Evolutionary conservation across 2,888 invertebrate genomes (phyloP).

Genomic region (Chesias legatella): DNA sequence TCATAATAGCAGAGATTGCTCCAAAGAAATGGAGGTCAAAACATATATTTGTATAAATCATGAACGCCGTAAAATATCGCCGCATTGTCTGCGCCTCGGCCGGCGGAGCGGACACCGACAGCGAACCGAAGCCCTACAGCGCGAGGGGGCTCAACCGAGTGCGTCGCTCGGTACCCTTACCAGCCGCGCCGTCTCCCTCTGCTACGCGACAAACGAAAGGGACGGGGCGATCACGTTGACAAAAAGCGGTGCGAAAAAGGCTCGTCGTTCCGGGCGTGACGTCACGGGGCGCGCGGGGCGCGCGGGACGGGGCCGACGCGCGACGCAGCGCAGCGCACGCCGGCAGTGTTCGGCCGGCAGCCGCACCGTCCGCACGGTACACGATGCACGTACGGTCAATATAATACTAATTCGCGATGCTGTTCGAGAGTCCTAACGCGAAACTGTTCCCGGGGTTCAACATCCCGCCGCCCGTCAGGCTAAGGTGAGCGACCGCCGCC

Average conservation of each 20-base stretch:
- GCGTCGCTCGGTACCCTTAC: conserved; percentile 34
- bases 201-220: conserved; percentile 23
- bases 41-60: conserved; percentile 23
- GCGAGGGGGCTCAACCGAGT: conserved; percentile 36
- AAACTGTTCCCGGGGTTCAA: conserved; percentile 85
- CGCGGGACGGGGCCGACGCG: conserved; percentile 15
- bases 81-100: conserved; percentile 24
- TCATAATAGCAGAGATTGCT: too few species aligned
- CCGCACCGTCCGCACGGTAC: conserved; percentile 53
- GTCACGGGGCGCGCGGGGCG: conserved; percentile 55
- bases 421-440: conserved; percentile 87
- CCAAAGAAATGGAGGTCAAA: conserved; percentile 25
- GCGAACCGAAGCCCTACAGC: conserved; percentile 41
- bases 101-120: conserved; percentile 24
- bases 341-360: conserved; percentile 67
- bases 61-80: conserved; percentile 23
- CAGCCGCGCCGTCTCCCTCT: conserved; percentile 33
- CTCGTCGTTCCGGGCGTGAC: conserved; percentile 59
- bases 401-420: conserved; percentile 77
- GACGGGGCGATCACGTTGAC: conserved; percentile 30
- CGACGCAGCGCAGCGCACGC: conserved; percentile 32
- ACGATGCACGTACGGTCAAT: conserved; percentile 68
- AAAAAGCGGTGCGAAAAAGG: conserved; percentile 44
- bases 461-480: conserved; percentile 85
- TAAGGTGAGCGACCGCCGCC: conserved; percentile 61